These are phyloP conservation scores for Macrochelys suwanniensis DNA, from an alignment of 2,797 vertebrate genomes.

Conservation along the genomic window DNA sequence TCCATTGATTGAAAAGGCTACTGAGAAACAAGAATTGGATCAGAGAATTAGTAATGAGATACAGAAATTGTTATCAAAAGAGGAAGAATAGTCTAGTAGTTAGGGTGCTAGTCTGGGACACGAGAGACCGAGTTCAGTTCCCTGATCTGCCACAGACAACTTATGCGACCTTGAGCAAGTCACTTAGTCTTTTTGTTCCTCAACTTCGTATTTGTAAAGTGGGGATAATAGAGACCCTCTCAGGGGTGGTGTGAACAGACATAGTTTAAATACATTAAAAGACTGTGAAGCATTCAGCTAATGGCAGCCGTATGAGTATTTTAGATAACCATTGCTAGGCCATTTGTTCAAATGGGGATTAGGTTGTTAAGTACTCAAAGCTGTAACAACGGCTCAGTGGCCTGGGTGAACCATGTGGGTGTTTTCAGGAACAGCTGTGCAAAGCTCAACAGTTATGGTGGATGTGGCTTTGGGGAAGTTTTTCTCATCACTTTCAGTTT, in stretches of 20 bases:
- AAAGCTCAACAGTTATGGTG: slow-evolving; percentile 56
- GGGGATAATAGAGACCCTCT: neutral
- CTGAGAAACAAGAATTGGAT: neutral
- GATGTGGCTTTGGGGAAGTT: slow-evolving; percentile 55
- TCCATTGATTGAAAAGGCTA: neutral
- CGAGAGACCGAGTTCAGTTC: neutral
- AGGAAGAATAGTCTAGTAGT: neutral
- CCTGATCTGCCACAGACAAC: neutral
- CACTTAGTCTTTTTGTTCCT: neutral
- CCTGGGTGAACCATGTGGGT: slow-evolving; percentile 63
- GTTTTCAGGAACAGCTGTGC: slow-evolving; percentile 69
- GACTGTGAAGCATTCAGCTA: neutral
- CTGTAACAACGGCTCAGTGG: neutral
- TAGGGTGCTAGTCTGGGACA: neutral
- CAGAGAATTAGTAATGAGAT: neutral
- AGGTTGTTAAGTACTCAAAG: slow-evolving; percentile 44
- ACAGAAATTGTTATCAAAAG: neutral
- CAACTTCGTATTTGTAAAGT: neutral
- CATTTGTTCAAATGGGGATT: neutral
- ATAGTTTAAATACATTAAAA: neutral
- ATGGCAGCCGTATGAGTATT: neutral
- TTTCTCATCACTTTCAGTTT: slow-evolving; percentile 48
- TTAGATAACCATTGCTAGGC: neutral
- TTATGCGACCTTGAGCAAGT: neutral
- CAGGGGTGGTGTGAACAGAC: neutral